Evolutionary conservation across 2,113 vertebrate species (phyloP), one percentile per base, ranked within the genome.

Genomic region (Rhinoptilus africanus): DNA sequence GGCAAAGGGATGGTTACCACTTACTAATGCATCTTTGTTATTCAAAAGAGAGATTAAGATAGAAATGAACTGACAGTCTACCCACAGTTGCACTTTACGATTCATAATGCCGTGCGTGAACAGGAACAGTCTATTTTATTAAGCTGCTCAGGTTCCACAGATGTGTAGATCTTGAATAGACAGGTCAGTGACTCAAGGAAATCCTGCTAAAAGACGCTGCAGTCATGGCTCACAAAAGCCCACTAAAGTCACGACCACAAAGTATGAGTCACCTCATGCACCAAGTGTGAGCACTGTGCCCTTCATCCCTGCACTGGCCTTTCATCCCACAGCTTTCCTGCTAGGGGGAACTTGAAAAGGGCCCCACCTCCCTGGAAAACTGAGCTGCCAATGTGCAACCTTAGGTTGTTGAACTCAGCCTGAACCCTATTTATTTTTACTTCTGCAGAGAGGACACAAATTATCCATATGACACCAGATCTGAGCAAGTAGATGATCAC

Each of bases 351-450:
- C 64, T 50, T 9, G 1, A 54, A 50, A 85, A 82, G 64, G 11
- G 14, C 35, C 57, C 91, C 41, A 21, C 76, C 54, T 72, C 84
- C 62, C 34, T 53, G 66, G 60, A 91, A 50, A 88, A 45, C 41
- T 60, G 37, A 62, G 54, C 54, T 89, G 47, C 43, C 80, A 32
- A 53, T 56, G 41, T 20, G 80, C 67, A 93, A 92, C 63, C 73
- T 84, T 28, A 88, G 94, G 11, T 62, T 62, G 34, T 48, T 97
- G 95, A 96, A 97, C 96, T 93, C 74, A 47, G 64, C 67, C 54
- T 97, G 96, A 97, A 94, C 96, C 63, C 43, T 63, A 73, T 67
- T 95, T 97, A 97, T 97, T 97, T 97, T 97, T 97, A 96, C 37
- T 85, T 87, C 91, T 93, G 85, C 43, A 78, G 73, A 88, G 85